A percentile compares a stretch with the other conserved stretches of the same genome.
phyloP scores from a whole-genome alignment of 2,888 invertebrate genomes.

The Syrista parreyssii region DNA sequence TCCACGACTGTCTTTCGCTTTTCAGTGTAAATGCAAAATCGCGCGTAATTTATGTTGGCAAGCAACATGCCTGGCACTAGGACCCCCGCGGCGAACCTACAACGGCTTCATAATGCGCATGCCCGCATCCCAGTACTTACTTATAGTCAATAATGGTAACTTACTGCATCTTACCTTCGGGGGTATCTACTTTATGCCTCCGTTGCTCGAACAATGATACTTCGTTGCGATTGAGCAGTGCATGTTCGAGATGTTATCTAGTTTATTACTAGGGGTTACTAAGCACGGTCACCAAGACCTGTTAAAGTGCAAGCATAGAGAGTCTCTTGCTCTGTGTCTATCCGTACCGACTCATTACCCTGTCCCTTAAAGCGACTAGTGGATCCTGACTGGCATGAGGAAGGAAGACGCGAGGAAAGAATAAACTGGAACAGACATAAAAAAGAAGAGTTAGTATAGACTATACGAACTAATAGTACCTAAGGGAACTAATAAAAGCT shows the following conservation, averaged over 20 bases:
- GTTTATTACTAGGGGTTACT: conserved; percentile 19
- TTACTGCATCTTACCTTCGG: conserved; percentile 26
- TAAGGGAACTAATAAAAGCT: neutral
- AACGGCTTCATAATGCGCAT: conserved; percentile 58
- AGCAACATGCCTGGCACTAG: conserved; percentile 54
- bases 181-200: conserved; percentile 9
- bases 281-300: neutral
- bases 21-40: conserved; percentile 61
- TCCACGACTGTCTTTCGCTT: conserved; percentile 42
- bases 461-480: neutral
- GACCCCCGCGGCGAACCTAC: conserved; percentile 60
- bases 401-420: neutral
- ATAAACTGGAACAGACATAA: neutral
- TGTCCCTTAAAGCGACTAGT: neutral
- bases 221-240: conserved; percentile 1
- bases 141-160: conserved; percentile 40
- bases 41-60: conserved; percentile 62
- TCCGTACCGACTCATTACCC: neutral
- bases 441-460: neutral
- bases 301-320: neutral
- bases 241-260: conserved; percentile 4
- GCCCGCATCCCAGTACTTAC: conserved; percentile 31
- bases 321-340: neutral
- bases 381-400: neutral
- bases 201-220: conserved; percentile 12